Base-by-base conservation (phyloP, 1,140 invertebrate genomes). In the Solenopsis invicta region DNA sequence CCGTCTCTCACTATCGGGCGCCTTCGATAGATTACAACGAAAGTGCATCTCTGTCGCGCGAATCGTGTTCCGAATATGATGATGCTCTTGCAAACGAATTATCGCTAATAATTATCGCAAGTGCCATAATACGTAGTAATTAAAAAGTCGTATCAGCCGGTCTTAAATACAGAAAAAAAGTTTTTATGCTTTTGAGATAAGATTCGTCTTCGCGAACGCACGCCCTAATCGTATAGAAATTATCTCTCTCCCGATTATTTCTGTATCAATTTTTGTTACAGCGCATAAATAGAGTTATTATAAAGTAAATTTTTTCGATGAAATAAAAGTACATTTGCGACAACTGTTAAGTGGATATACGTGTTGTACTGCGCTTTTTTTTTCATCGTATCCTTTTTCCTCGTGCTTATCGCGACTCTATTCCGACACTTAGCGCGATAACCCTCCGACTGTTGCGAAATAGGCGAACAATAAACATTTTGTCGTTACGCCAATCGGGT, bases 391-490 rank as follows among this genome's bases (percentile, higher is more conserved):
- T 71, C 21, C 61, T 85, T 69, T 82, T 66, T 62, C n/a, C 59
- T n/a, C 66, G 41, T 16, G 52, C 21, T 52, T 64, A 89, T 90
- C 72, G 61, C 16, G 54, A 54, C 16, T 29, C 29, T 77, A 80
- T 52, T 86, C 82, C 61, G 50, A 86, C 81, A 76, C 62, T 71
- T 61, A 50, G 45, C n/a, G 37, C n/a, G 90, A 91, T 91, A 91
- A 91, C 78, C 81, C 77, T 34, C 41, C 34, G 76, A 88, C 86
- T 45, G 85, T 91, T 85, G 89, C 82, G 87, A 86, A 91, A 91
- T 82, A 82, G 61, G 48, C 77, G 82, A 90, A 90, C 90, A 91
- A 91, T 91, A 92, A 91, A 91, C 88, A 92, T 90, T 90, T 91
- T 88, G 86, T 88, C 91, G 85, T 88, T 85, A 77, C 69, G 80